These are phyloP conservation scores for Trematocara variabile DNA, from an alignment of 2,113 vertebrate species.

Conservation along the genomic window DNA sequence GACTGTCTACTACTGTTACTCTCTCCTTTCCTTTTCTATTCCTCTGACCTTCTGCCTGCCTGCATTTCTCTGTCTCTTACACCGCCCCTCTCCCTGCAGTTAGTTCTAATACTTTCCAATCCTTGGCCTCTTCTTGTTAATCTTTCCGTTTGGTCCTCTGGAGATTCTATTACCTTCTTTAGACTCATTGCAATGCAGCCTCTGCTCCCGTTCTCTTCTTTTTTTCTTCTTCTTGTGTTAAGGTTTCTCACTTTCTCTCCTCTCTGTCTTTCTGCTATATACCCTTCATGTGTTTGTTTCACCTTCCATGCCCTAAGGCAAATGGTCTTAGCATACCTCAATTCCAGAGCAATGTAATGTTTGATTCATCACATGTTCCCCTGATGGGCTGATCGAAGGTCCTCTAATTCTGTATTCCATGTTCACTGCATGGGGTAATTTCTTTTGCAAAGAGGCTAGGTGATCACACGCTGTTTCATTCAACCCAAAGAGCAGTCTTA, in stretches of 20 bases:
- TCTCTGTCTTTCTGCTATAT: not conserved
- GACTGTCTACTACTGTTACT: slow-evolving; percentile 41
- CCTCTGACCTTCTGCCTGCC: slow-evolving; percentile 34
- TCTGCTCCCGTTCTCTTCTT: not conserved
- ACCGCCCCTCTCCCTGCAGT: slow-evolving; percentile 1
- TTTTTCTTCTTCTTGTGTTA: not conserved
- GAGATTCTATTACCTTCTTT: slow-evolving; percentile 34
- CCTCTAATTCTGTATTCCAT: slow-evolving; percentile 59
- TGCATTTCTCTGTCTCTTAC: not conserved
- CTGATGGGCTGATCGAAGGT: slow-evolving; percentile 40
- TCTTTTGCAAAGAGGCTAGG: slow-evolving; percentile 35
- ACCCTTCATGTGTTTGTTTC: slow-evolving; percentile 42
- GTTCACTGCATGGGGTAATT: slow-evolving; percentile 57
- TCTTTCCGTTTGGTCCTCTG: slow-evolving; percentile 18
- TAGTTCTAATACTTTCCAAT: slow-evolving; percentile 24
- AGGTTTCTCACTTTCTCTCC: not conserved
- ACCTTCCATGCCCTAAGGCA: slow-evolving; percentile 26
- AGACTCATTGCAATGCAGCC: slow-evolving; percentile 14
- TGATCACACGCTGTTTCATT: slow-evolving; percentile 32
- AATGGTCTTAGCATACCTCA: slow-evolving; percentile 33
- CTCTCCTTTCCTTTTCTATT: slow-evolving; percentile 29
- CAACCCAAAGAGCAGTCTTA: not conserved
- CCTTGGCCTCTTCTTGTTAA: slow-evolving; percentile 28
- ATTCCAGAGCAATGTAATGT: slow-evolving; percentile 36
- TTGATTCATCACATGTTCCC: slow-evolving; percentile 54